Conservation (phyloP, 2,797 vertebrate species). For the Sebastes wilsoni region DNA sequence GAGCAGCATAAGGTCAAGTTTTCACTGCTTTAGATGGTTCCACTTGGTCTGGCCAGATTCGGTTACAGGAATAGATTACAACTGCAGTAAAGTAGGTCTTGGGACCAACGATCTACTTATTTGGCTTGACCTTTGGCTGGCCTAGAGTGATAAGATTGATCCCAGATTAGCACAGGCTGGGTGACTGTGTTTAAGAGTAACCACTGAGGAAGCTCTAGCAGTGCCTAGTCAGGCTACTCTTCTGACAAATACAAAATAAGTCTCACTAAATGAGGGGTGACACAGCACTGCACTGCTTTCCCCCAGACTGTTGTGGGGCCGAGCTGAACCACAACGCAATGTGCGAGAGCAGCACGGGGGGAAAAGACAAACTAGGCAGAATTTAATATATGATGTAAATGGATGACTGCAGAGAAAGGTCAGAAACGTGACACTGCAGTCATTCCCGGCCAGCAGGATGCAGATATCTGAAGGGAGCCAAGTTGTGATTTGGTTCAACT, state of each 20-base stretch:
- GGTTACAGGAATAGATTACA: background rate
- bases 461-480: background rate
- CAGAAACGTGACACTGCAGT: background rate
- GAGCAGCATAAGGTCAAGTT: background rate
- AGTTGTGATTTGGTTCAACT: conserved; percentile 38
- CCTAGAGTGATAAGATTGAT: conserved; percentile 9
- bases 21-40: background rate
- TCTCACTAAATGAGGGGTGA: conserved; percentile 4
- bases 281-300: conserved; percentile 3
- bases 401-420: conserved; percentile 14
- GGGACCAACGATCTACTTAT: background rate
- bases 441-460: background rate
- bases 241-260: conserved; percentile 34
- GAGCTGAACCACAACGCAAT: background rate
- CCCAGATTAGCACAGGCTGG: conserved; percentile 29
- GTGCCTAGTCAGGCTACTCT: background rate
- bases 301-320: background rate
- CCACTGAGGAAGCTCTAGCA: background rate
- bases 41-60: background rate
- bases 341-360: background rate
- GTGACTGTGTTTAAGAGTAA: background rate
- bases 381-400: conserved; percentile 36
- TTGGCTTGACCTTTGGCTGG: conserved; percentile 24
- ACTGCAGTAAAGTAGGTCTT: background rate
- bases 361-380: conserved; percentile 1